Conservation (phyloP, 2,113 vertebrate species). For the Scomber colias region DNA sequence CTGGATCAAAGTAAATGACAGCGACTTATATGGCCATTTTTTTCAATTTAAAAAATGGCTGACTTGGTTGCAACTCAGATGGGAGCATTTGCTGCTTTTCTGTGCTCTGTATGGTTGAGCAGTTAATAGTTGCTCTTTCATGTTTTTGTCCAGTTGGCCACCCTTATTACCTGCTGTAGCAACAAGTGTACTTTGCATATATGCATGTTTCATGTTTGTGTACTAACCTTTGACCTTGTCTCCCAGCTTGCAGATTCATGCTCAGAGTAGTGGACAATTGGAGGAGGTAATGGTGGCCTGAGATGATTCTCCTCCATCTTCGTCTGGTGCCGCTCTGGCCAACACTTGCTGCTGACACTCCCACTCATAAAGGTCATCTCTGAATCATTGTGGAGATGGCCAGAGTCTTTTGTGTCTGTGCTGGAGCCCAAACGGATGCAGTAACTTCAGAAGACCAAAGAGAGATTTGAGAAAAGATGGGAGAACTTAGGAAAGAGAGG, state of each 20-base stretch:
- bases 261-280: conserved; percentile 94
- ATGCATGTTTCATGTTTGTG: conserved; percentile 1
- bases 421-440: conserved; percentile 95
- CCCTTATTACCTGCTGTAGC: background rate
- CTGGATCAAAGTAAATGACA: too few relatives aligned
- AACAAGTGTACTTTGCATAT: background rate
- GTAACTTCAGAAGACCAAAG: conserved; percentile 85
- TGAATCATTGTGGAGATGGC: conserved; percentile 93
- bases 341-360: conserved; percentile 95
- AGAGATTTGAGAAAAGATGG: background rate
- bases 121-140: background rate
- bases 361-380: conserved; percentile 97
- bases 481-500: conserved; percentile 1
- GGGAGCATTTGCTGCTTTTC: too few relatives aligned
- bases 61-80: too few relatives aligned
- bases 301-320: conserved; percentile 91
- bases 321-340: conserved; percentile 90
- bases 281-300: conserved; percentile 90
- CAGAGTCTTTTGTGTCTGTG: conserved; percentile 96
- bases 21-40: too few relatives aligned
- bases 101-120: background rate
- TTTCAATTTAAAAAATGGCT: too few relatives aligned
- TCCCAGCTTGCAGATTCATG: conserved; percentile 87
- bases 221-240: conserved; percentile 90
- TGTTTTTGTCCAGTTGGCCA: background rate